Percentiles rank a stretch among this genome's conserved stretches.
These are phyloP conservation scores for Anolis apletophallus DNA, from an alignment of 2,797 vertebrate genomes.

Conservation along the genomic window DNA sequence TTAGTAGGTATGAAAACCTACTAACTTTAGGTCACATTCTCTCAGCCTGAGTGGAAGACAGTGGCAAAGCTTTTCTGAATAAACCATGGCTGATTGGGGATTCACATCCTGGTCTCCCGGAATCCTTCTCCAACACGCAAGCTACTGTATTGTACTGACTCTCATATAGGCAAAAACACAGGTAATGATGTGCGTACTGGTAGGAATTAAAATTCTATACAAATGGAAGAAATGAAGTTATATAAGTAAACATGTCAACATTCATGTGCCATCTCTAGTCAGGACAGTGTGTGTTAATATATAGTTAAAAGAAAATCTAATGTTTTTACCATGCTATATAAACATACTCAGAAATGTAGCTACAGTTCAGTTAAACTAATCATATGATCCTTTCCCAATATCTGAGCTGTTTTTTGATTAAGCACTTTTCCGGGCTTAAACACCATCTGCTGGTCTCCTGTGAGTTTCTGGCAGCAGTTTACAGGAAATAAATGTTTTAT, in stretches of 20 bases:
- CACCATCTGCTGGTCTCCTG: conserved; percentile 58
- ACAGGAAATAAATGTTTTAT: conserved; percentile 50
- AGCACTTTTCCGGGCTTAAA: conserved; percentile 56
- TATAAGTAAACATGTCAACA: background rate
- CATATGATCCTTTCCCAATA: conserved; percentile 34
- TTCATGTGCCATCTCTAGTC: background rate
- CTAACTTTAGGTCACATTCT: too few relatives aligned
- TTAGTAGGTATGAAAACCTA: too few relatives aligned
- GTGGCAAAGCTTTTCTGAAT: too few relatives aligned
- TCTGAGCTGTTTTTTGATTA: conserved; percentile 20
- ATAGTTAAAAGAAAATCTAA: background rate
- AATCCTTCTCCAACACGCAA: too few relatives aligned
- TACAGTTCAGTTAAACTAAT: background rate
- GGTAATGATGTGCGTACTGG: background rate
- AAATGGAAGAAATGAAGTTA: background rate
- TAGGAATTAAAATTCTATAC: background rate
- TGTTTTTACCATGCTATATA: conserved; percentile 16
- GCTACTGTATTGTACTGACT: too few relatives aligned
- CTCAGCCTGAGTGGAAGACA: too few relatives aligned
- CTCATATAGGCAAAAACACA: background rate
- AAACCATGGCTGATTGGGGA: too few relatives aligned
- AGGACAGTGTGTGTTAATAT: background rate
- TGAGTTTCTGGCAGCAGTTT: conserved; percentile 54
- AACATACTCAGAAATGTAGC: background rate
- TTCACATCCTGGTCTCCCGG: too few relatives aligned